Conservation (phyloP, 2,113 vertebrate genomes). For the Otocyon megalotis region DNA sequence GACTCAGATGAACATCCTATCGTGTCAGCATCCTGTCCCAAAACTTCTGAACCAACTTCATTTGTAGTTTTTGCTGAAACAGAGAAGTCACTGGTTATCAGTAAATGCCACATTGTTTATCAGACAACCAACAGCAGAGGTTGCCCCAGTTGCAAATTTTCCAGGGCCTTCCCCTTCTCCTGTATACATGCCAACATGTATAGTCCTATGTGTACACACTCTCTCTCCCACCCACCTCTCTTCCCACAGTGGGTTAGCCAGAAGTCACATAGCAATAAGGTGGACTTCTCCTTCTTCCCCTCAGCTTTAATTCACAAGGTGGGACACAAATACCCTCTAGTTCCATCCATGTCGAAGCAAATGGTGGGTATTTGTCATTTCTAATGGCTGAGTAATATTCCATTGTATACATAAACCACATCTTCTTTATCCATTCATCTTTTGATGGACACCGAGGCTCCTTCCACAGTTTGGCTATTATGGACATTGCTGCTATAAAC, state of each 20-base stretch:
- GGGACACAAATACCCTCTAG: not conserved
- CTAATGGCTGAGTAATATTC: too few relatives aligned
- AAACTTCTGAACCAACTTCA: constrained; percentile 95
- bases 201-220: not conserved
- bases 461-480: too few relatives aligned
- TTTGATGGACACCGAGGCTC: too few relatives aligned
- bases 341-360: too few relatives aligned
- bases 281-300: not conserved
- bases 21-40: constrained; percentile 96
- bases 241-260: not conserved
- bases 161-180: not conserved
- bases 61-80: constrained; percentile 91
- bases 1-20: constrained; percentile 94
- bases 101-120: not conserved
- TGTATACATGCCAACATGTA: not conserved
- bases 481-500: too few relatives aligned
- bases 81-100: constrained; percentile 63
- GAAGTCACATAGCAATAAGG: not conserved
- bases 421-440: too few relatives aligned
- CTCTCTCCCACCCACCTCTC: not conserved
- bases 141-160: not conserved
- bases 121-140: not conserved
- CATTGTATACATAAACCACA: too few relatives aligned
- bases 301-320: not conserved
- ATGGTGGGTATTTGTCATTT: too few relatives aligned